phyloP scores from a whole-genome alignment of 2,797 vertebrate species.

The Ptychadena robeensis region DNA sequence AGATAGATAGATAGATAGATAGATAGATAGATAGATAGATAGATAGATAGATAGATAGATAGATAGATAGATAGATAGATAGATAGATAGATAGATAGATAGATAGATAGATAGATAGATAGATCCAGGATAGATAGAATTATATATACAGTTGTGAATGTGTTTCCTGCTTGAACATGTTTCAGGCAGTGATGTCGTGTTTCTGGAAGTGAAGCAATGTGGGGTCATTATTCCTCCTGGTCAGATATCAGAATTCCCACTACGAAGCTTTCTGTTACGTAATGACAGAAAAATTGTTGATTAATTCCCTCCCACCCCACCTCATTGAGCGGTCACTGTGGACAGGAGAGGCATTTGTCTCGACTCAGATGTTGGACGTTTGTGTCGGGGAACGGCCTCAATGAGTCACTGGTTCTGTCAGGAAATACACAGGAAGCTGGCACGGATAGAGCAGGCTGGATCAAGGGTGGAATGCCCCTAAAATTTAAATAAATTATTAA shows the following conservation, averaged over 20 bases:
- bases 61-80: background rate
- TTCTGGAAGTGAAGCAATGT: no score
- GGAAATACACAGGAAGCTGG: constrained; percentile 14
- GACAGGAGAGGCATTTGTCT: constrained; percentile 23
- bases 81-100: background rate
- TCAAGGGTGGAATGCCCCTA: background rate
- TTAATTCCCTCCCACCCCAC: constrained; percentile 1
- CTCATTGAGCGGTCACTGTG: constrained; percentile 7
- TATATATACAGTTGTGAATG: no score
- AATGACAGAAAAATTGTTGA: background rate
- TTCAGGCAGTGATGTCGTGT: no score
- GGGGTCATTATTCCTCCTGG: background rate
- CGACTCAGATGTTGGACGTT: constrained; percentile 18
- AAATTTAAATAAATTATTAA: constrained; percentile 10
- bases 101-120: no score
- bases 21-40: background rate
- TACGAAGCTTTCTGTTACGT: background rate
- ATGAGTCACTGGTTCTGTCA: constrained; percentile 25
- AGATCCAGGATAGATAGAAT: no score
- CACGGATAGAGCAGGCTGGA: constrained; percentile 7
- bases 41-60: constrained; percentile 1
- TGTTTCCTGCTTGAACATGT: no score
- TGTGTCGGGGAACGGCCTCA: constrained; percentile 36
- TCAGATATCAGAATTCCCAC: background rate
- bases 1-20: background rate